Evolutionary conservation across 2,888 invertebrate genomes (phyloP).

Genomic region (Andrena trimmerana): DNA sequence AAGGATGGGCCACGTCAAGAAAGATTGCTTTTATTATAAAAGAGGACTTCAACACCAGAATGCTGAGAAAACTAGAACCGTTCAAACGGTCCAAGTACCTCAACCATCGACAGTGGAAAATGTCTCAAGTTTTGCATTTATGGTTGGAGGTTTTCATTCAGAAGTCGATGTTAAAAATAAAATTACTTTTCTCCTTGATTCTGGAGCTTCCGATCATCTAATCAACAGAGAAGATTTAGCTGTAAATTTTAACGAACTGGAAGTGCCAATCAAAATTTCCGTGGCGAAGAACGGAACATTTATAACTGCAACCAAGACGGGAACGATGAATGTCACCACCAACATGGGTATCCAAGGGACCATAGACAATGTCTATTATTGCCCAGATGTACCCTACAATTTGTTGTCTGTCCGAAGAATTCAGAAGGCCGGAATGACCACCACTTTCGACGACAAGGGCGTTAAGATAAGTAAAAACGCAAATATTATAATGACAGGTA

Average conservation of each 20-base stretch:
- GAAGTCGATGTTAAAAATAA: background rate
- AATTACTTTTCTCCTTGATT: slow-evolving; percentile 18
- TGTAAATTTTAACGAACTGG: background rate
- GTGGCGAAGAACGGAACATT: slow-evolving; percentile 19
- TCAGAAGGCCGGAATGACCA: slow-evolving; percentile 6
- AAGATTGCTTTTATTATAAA: slow-evolving; percentile 18
- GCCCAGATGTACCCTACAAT: slow-evolving; percentile 11
- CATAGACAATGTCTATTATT: slow-evolving; percentile 2
- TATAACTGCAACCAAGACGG: slow-evolving; percentile 23
- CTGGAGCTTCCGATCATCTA: slow-evolving; percentile 9
- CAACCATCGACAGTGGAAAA: background rate
- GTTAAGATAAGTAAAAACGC: slow-evolving; percentile 10
- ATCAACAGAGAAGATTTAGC: slow-evolving; percentile 1
- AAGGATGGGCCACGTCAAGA: background rate
- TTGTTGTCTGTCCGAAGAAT: slow-evolving; percentile 9
- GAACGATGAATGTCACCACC: background rate
- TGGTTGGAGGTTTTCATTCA: background rate
- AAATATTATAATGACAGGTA: background rate
- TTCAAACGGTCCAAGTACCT: background rate
- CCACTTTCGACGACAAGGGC: background rate
- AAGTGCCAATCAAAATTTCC: slow-evolving; percentile 15
- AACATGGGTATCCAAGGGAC: slow-evolving; percentile 17
- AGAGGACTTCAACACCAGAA: background rate
- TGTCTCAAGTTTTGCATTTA: slow-evolving; percentile 2
- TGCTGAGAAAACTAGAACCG: background rate